These are phyloP conservation scores for Protonibea diacanthus DNA, from an alignment of 2,797 vertebrate species.

Conservation along the genomic window DNA sequence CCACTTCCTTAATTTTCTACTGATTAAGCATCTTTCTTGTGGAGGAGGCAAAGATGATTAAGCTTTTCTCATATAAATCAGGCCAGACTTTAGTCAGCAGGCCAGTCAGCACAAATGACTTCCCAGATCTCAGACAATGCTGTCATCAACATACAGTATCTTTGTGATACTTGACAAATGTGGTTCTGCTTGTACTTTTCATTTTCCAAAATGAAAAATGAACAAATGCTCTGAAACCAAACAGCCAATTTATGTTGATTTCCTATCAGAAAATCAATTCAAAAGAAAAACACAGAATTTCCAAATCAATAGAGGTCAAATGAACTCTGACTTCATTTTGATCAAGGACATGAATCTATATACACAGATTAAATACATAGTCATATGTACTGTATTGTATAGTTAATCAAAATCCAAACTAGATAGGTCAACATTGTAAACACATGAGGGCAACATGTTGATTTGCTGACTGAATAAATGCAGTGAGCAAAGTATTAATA, in stretches of 20 bases:
- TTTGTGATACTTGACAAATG: neutral
- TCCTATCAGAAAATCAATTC: constrained; percentile 2
- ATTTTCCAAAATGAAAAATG: constrained; percentile 9
- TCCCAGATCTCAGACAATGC: constrained; percentile 2
- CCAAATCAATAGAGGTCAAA: constrained; percentile 8
- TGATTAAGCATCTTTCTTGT: constrained; percentile 41
- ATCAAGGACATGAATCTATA: neutral
- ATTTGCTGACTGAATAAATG: neutral
- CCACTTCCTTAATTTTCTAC: constrained; percentile 41
- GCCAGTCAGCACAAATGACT: constrained; percentile 16
- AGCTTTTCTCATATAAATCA: constrained; percentile 34
- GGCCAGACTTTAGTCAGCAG: constrained; percentile 9
- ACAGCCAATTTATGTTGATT: neutral
- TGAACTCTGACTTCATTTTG: constrained; percentile 7
- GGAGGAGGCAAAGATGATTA: constrained; percentile 42
- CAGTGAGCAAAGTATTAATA: neutral
- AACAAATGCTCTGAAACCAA: neutral
- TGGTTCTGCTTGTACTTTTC: constrained; percentile 4
- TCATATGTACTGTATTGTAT: neutral
- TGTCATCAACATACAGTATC: neutral
- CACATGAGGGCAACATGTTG: neutral
- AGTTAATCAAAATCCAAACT: neutral
- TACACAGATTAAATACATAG: neutral
- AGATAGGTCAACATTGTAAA: neutral
- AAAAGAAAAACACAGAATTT: constrained; percentile 2